Evolutionary conservation across 2,113 vertebrate species (phyloP).

Genomic region (Spea bombifrons): DNA sequence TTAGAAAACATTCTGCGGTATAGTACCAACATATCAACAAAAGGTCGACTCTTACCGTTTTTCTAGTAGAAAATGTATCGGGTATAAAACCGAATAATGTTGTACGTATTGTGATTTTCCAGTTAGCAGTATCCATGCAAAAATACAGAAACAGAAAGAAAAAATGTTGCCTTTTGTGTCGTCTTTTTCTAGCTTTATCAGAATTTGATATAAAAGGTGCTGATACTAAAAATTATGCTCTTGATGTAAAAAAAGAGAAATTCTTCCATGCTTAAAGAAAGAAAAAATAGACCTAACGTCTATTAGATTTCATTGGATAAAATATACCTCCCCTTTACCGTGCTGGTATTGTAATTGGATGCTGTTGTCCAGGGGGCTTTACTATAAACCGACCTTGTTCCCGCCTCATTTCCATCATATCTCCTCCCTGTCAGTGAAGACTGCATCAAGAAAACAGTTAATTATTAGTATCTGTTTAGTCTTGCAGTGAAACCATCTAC

Average conservation of each 20-base stretch:
- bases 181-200: conserved; percentile 1
- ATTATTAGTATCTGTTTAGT: conserved; percentile 29
- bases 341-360: conserved; percentile 1
- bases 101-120: conserved; percentile 18
- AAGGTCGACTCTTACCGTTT: conserved; percentile 9
- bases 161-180: conserved; percentile 27
- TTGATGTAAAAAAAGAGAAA: conserved; percentile 38
- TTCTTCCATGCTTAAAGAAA: conserved; percentile 40
- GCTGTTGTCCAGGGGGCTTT: conserved; percentile 14
- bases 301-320: conserved; percentile 41
- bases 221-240: conserved; percentile 43
- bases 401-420: conserved; percentile 26
- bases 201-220: conserved; percentile 28
- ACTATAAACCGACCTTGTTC: conserved; percentile 3
- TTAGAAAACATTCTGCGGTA: not conserved
- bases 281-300: conserved; percentile 33
- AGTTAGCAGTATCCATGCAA: conserved; percentile 37
- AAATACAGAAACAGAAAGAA: conserved; percentile 33
- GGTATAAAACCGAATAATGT: conserved; percentile 42
- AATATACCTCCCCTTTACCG: conserved; percentile 14
- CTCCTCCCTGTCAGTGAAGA: conserved; percentile 39
- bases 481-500: conserved; percentile 20
- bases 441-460: conserved; percentile 32
- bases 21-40: no score
- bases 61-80: conserved; percentile 33